phyloP scores from a whole-genome alignment of 2,113 vertebrate genomes.

The Eleginops maclovinus region DNA sequence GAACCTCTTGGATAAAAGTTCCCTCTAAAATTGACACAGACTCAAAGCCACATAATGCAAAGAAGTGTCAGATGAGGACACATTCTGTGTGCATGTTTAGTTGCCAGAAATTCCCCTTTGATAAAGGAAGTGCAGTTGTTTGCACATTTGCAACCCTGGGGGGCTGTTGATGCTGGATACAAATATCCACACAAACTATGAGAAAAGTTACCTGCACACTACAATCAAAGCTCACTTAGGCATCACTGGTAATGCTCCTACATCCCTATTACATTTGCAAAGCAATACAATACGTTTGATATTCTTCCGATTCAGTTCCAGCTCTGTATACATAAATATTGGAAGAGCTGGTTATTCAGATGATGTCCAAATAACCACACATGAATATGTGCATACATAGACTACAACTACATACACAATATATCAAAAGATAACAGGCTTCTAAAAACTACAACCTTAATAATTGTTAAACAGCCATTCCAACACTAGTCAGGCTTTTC shows the following conservation, averaged over 20 bases:
- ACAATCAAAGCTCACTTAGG: too few species aligned
- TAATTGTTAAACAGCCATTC: background rate
- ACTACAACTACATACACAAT: too few species aligned
- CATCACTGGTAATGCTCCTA: too few species aligned
- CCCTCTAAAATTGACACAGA: background rate
- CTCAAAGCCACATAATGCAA: background rate
- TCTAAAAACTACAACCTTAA: background rate
- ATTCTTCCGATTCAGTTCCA: background rate
- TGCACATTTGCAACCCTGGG: too few species aligned
- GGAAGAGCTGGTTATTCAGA: too few species aligned
- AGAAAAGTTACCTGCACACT: too few species aligned
- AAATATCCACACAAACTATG: too few species aligned
- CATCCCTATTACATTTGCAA: background rate
- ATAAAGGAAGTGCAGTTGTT: too few species aligned
- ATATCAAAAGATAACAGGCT: background rate
- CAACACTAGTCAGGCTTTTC: background rate
- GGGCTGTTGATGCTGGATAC: too few species aligned
- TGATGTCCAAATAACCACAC: background rate
- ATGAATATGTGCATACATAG: background rate
- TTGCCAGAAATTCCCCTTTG: too few species aligned
- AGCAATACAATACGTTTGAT: constrained; percentile 3
- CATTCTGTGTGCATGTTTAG: too few species aligned
- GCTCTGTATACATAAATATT: background rate
- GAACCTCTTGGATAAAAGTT: background rate
- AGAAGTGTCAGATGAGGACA: too few species aligned